Evolutionary conservation across 2,113 vertebrate genomes (phyloP), one percentile per base, ranked within the genome.

Genomic region (Prietella phreatophila): DNA sequence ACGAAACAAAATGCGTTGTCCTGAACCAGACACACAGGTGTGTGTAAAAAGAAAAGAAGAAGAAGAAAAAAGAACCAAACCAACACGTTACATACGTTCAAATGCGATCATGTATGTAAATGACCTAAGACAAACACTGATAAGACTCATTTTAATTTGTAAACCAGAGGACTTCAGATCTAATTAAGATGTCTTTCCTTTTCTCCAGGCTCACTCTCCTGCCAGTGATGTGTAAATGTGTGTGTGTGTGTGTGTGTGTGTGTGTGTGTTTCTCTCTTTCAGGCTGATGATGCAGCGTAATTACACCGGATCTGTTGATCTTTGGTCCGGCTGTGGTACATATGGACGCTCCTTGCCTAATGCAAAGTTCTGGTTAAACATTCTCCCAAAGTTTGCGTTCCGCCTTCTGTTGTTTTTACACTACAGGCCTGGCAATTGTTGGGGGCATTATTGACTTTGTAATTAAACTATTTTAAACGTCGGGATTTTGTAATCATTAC

Each of bases 401-500:
- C 91, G 92, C 98, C 98, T 96, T 98, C 98, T 99, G 98, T 98
- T 98, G 98, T 99, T 99, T 99, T 99, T 97, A 97, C 95, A 91
- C 96, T 94, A 88, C 96, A 96, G 97, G 92, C 95, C 95, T 92
- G 89, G 95, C 95, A 95, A 96, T 96, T 97, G 96, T 97, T 97
- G 96, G 95, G 94, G 95, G 94, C 96, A 95, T 96, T 99, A 98
- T 99, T 99, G 97, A 99, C 98, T 98, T 96, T 97, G 98, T 96
- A 99, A 99, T 99, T 99, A 99, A 99, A 99, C 97, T 97, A 97
- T 99, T 97, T 98, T 97, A 97, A 82, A 97, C 96, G 95, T 96
- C 95, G 95, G 96, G 96, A 98, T 97, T 98, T 97, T 97, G 97
- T 98, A 98, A 98, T 99, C 97, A 97, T 95, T 90, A 93, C 96